Percentiles rank a stretch among this genome's conserved stretches.
Conservation (phyloP, 2,113 vertebrate species). For the Brachyhypopomus gauderio region DNA sequence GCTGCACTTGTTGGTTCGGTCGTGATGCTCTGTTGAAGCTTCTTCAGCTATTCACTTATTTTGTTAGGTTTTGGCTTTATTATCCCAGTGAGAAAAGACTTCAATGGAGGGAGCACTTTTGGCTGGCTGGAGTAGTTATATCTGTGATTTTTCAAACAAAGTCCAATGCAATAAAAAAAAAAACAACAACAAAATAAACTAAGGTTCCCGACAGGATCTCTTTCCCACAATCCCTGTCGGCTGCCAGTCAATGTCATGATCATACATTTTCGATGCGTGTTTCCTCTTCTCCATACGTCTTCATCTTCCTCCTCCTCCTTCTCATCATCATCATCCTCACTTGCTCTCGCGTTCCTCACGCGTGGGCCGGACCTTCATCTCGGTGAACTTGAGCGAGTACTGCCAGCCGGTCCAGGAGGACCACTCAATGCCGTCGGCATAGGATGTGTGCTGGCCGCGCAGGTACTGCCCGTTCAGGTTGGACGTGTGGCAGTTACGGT, state of each 20-base stretch:
- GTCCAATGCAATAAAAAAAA: neutral
- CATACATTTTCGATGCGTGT: slow-evolving; percentile 8
- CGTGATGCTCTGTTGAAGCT: neutral
- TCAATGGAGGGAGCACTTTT: neutral
- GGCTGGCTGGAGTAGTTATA: slow-evolving; percentile 9
- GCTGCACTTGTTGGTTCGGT: neutral
- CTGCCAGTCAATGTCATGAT: neutral
- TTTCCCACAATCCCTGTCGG: slow-evolving; percentile 10
- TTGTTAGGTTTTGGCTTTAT: too few species aligned
- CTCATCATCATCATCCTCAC: slow-evolving; percentile 60
- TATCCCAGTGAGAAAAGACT: too few species aligned
- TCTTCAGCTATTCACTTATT: too few species aligned
- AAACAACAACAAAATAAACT: slow-evolving; percentile 11
- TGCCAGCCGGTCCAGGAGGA: slow-evolving; percentile 99
- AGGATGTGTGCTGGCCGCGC: slow-evolving; percentile 91
- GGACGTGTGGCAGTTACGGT: slow-evolving; percentile 97
- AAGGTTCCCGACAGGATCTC: slow-evolving; percentile 22
- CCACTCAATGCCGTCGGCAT: slow-evolving; percentile 96
- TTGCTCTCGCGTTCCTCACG: slow-evolving; percentile 83
- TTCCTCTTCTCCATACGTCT: neutral
- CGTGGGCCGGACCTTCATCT: slow-evolving; percentile 94
- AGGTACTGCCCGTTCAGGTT: slow-evolving; percentile 98
- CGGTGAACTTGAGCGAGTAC: slow-evolving; percentile 95
- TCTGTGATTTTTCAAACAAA: slow-evolving; percentile 22
- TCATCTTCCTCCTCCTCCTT: too few species aligned